These are phyloP conservation scores for Gulo gulo DNA, from an alignment of 2,113 vertebrate genomes.

Conservation along the genomic window DNA sequence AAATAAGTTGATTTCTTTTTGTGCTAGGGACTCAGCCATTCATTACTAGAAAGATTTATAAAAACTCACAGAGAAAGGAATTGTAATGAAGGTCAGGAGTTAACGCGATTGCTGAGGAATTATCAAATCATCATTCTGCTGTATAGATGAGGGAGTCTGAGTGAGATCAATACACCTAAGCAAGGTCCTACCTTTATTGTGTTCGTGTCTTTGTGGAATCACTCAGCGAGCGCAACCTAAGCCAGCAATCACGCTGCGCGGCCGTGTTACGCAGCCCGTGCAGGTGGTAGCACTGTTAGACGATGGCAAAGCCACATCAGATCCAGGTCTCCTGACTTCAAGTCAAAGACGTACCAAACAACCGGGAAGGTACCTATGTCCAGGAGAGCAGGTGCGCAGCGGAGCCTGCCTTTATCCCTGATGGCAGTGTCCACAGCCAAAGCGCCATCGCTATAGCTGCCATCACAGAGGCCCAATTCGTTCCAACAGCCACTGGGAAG, in stretches of 20 bases:
- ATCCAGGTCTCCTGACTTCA: background rate
- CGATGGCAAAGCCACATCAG: background rate
- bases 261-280: background rate
- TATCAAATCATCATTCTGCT: background rate
- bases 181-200: background rate
- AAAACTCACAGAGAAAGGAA: background rate
- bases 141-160: background rate
- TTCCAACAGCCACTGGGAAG: background rate
- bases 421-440: background rate
- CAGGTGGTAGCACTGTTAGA: background rate
- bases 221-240: fast-evolving
- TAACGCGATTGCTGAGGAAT: background rate
- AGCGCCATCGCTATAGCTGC: fast-evolving
- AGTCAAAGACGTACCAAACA: background rate
- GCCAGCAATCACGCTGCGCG: fast-evolving
- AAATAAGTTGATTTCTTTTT: background rate
- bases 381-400: no score
- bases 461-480: background rate
- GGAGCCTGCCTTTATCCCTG: background rate
- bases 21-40: background rate
- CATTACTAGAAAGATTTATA: background rate
- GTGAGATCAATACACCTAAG: background rate
- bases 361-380: no score
- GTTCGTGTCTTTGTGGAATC: background rate
- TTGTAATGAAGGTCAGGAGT: background rate